Evolutionary conservation across 2,113 vertebrate species (phyloP).

Genomic region (Cairina moschata): DNA sequence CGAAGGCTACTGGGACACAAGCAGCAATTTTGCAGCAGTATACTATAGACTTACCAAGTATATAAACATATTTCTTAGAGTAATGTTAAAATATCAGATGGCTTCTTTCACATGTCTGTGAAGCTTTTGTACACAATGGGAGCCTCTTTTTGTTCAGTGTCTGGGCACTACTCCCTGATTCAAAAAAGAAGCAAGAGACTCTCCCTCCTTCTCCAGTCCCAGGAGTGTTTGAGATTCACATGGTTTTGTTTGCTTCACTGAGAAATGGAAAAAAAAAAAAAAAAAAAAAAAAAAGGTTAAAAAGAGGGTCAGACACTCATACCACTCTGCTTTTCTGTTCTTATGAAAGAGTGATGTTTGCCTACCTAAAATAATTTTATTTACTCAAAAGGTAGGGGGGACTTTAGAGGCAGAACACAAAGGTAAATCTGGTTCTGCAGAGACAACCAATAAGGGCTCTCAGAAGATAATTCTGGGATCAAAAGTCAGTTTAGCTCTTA

Average conservation of each 20-base stretch:
- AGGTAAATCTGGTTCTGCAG: not conserved
- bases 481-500: not conserved
- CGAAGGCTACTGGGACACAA: slow-evolving; percentile 24
- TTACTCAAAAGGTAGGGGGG: not conserved
- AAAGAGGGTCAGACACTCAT: not conserved
- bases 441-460: not conserved
- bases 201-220: not conserved
- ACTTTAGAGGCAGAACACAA: not conserved
- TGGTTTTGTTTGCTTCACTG: not conserved
- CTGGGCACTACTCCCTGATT: not conserved
- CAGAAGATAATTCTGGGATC: not conserved
- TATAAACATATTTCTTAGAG: not conserved
- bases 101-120: not conserved
- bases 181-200: not conserved
- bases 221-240: not conserved
- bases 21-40: slow-evolving; percentile 39
- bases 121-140: not conserved
- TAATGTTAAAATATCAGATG: not conserved
- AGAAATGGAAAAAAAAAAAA: slow-evolving; percentile 9
- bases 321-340: not conserved
- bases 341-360: not conserved
- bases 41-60: not conserved
- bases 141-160: not conserved
- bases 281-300: not conserved
- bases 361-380: not conserved